phyloP scores from a whole-genome alignment of 2,113 vertebrate genomes.

The Hipposideros armiger region DNA sequence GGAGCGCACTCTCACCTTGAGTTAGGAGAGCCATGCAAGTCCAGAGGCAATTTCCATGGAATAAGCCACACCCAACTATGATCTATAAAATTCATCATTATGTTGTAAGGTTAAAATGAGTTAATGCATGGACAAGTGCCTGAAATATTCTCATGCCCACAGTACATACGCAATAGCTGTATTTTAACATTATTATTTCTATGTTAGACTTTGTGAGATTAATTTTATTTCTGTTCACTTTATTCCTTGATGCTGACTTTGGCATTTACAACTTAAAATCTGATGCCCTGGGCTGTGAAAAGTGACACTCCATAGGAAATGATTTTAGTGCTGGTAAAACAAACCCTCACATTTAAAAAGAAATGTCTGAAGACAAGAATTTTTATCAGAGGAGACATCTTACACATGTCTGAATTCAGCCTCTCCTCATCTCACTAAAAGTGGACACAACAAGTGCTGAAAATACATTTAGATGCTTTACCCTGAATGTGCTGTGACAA shows the following conservation, averaged over 20 bases:
- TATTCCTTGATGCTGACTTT: background rate
- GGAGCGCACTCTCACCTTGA: background rate
- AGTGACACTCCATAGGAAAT: background rate
- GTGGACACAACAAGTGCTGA: constrained; percentile 31
- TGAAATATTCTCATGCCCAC: background rate
- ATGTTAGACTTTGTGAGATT: background rate
- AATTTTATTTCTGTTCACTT: background rate
- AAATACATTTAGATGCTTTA: constrained; percentile 22
- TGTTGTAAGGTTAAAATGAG: background rate
- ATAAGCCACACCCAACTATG: background rate
- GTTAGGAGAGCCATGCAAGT: background rate
- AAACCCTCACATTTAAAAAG: constrained; percentile 23
- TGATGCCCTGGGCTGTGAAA: background rate
- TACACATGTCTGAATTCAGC: background rate
- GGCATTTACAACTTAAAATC: background rate
- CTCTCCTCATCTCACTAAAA: constrained; percentile 48
- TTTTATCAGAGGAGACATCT: constrained; percentile 2
- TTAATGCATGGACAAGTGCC: background rate
- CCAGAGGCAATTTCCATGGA: background rate
- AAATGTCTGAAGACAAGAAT: constrained; percentile 32
- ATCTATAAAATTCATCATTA: background rate
- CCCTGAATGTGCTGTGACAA: background rate
- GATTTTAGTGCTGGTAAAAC: background rate
- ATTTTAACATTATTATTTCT: background rate
- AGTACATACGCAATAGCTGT: background rate